Base-by-base conservation (phyloP, 2,888 invertebrate genomes). In the Drosophila sordidula region DNA sequence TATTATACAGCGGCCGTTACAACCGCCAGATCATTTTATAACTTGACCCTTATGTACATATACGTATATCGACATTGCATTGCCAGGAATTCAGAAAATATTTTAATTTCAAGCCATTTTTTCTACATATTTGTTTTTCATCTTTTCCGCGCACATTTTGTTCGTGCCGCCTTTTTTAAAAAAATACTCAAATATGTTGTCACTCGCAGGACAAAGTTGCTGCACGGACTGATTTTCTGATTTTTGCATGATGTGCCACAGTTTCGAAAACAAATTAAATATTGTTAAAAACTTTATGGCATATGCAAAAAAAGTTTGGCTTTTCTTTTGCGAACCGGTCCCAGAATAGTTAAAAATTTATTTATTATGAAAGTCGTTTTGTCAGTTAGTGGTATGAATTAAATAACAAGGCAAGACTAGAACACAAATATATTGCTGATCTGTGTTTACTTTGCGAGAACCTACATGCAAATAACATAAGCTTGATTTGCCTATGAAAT, bases 71-170 rank as follows among this genome's bases (percentile, higher is more conserved):
- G 45, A 39, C 54, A 49, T 44, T 41, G 38, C n/a, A 32, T 25
- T 39, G 55, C 29, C 29, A 25, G 69, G 32, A 55, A 59, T 61
- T 55, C 34, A 22, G n/a, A 34, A 70, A 62, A 75, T 65, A 58
- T 65, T 75, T 65, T 55, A 70, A 58, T 70, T 70, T 70, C 18
- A 9, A 55, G 70, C 34, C 36, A 55, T n/a, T 11, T 32, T 26
- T 26, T 32, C 4, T 11, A 41, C 18, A 41, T 51, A 51, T 26
- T 41, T 57, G 29, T 57, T 26, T 34, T 5, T 14, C 51, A 41
- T 41, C 34, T 22, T n/a, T 29, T 51, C 36, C 9, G 14, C 25
- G 26, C n/a, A 18, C 22, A 42, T 18, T 12, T 14, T 29, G 29
- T 29, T 29, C 9, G 9, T 29, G 29, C 22, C 22, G 22, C 4